A percentile compares a stretch with the other conserved stretches of the same genome.
Conservation (phyloP, 1,140 invertebrate species). For the Aphidius gifuensis region DNA sequence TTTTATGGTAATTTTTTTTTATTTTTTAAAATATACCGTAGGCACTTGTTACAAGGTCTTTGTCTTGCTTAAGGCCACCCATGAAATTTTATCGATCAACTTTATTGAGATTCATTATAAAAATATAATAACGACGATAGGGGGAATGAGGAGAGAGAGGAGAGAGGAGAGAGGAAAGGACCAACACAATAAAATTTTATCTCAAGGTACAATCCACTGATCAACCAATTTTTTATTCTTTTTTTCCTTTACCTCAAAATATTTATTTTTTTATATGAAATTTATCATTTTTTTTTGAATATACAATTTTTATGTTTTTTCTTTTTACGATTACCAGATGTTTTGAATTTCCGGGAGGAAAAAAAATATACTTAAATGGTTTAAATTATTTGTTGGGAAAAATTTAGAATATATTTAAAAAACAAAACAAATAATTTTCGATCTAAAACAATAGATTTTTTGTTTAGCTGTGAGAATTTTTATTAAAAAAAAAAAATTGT, state of each 20-base stretch:
- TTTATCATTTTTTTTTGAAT: too few relatives aligned
- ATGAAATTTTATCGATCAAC: conserved; percentile 12
- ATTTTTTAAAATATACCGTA: neutral
- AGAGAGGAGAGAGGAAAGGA: too few relatives aligned
- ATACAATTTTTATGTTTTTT: too few relatives aligned
- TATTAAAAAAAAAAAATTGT: too few relatives aligned
- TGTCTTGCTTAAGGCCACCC: conserved; percentile 3
- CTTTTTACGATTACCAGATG: too few relatives aligned
- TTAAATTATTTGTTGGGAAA: too few relatives aligned
- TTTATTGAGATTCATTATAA: conserved; percentile 12
- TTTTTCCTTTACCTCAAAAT: neutral
- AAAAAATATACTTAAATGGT: too few relatives aligned
- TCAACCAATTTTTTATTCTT: conserved; percentile 1
- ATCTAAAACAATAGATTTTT: too few relatives aligned
- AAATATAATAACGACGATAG: neutral
- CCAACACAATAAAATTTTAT: conserved; percentile 10
- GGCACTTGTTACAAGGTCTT: conserved; percentile 7
- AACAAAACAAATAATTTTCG: too few relatives aligned
- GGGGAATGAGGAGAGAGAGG: neutral
- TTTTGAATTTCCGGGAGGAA: too few relatives aligned
- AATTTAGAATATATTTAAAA: too few relatives aligned
- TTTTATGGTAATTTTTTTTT: conserved; percentile 6
- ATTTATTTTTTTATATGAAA: neutral
- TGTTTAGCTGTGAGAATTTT: too few relatives aligned
- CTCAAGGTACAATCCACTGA: neutral